phyloP scores from a whole-genome alignment of 2,888 invertebrate species.

The Hoplodrina ambigua region DNA sequence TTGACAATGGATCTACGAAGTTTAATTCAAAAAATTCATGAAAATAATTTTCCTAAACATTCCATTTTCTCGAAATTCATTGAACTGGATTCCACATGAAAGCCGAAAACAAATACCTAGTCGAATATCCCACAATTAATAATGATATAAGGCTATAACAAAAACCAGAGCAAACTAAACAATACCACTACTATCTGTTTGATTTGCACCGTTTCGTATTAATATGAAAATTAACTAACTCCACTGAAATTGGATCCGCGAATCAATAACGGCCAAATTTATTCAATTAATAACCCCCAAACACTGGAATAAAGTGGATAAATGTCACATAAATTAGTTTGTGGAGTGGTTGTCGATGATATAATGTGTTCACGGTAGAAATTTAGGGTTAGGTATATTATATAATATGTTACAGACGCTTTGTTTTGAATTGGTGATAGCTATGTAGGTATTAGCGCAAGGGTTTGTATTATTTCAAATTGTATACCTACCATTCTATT shows the following conservation, averaged over 20 bases:
- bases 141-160: constrained; percentile 38
- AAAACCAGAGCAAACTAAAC: constrained; percentile 50
- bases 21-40: constrained; percentile 26
- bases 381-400: constrained; percentile 36
- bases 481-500: no score
- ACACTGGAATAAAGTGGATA: constrained; percentile 67
- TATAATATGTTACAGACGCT: constrained; percentile 12
- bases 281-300: constrained; percentile 70
- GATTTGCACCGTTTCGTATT: constrained; percentile 52
- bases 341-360: constrained; percentile 62
- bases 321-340: constrained; percentile 72
- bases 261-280: constrained; percentile 68
- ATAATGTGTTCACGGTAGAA: constrained; percentile 60
- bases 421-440: constrained; percentile 20
- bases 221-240: constrained; percentile 64
- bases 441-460: not conserved
- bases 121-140: constrained; percentile 36
- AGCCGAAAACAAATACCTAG: constrained; percentile 35
- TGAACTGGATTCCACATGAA: constrained; percentile 15
- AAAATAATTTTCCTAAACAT: constrained; percentile 20
- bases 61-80: constrained; percentile 19
- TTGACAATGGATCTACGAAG: constrained; percentile 24
- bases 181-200: constrained; percentile 37
- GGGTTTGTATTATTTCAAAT: not conserved
- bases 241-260: constrained; percentile 49